Evolutionary conservation across 2,113 vertebrate species (phyloP).

Genomic region (Agelaius tricolor): DNA sequence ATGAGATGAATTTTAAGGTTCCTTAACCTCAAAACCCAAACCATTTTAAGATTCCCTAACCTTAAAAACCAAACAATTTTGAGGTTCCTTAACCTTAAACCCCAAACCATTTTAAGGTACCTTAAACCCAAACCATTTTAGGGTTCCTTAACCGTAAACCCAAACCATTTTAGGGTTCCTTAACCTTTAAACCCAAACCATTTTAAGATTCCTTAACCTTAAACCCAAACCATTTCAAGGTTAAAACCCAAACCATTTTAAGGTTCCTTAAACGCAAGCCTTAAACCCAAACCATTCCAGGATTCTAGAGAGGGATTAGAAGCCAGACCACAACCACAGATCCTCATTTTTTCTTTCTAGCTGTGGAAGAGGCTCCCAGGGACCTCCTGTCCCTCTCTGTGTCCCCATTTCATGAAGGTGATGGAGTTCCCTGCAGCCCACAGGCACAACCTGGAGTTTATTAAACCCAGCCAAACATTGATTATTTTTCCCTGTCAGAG

Average conservation of each 20-base stretch:
- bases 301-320: not conserved
- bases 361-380: not conserved
- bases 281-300: not conserved
- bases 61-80: not conserved
- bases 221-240: too few relatives aligned
- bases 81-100: too few relatives aligned
- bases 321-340: not conserved
- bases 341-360: not conserved
- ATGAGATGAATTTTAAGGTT: not conserved
- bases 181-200: not conserved
- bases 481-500: too few relatives aligned
- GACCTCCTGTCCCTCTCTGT: not conserved
- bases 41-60: too few relatives aligned
- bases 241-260: too few relatives aligned
- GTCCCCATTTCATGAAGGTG: not conserved
- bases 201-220: too few relatives aligned
- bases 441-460: too few relatives aligned
- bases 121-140: too few relatives aligned
- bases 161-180: not conserved
- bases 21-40: not conserved
- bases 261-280: not conserved
- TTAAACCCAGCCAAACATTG: too few relatives aligned
- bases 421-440: not conserved
- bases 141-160: too few relatives aligned
- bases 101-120: not conserved